These are phyloP conservation scores for Anagrus nilaparvatae DNA, from an alignment of 1,140 invertebrate genomes.

Conservation along the genomic window DNA sequence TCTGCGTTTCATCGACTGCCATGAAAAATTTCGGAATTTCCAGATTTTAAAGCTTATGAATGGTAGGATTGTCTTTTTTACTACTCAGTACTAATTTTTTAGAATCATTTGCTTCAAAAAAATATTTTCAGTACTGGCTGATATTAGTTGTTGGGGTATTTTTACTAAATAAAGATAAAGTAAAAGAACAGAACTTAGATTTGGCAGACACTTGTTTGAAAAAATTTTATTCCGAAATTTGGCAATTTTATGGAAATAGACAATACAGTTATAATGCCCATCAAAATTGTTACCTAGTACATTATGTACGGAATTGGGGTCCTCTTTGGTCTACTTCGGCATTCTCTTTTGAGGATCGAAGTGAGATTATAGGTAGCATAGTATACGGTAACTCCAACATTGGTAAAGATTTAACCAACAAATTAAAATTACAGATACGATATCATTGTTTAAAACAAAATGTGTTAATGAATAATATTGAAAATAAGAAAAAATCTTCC, in stretches of 20 bases:
- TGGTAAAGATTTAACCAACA: conserved; percentile 20
- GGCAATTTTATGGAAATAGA: conserved; percentile 15
- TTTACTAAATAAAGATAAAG: conserved; percentile 11
- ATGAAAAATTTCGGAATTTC: conserved; percentile 5
- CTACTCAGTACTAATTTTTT: conserved; percentile 12
- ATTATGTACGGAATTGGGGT: conserved; percentile 19
- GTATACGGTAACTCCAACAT: conserved; percentile 19
- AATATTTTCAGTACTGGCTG: conserved; percentile 17
- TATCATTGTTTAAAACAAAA: too few relatives aligned
- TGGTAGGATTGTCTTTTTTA: conserved; percentile 16
- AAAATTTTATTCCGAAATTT: conserved; percentile 12
- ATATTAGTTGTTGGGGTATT: conserved; percentile 13
- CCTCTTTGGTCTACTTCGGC: conserved; percentile 18
- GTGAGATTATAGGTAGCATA: too few relatives aligned
- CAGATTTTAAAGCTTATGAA: conserved; percentile 17
- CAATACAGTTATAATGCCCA: conserved; percentile 19
- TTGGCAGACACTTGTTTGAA: conserved; percentile 11
- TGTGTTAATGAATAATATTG: too few relatives aligned
- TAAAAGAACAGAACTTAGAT: conserved; percentile 7
- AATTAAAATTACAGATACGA: too few relatives aligned
- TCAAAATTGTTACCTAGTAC: conserved; percentile 17
- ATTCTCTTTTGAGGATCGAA: too few relatives aligned
- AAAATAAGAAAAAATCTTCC: too few relatives aligned
- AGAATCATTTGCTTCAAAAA: conserved; percentile 11
- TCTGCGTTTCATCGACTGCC: conserved; percentile 14